Base-by-base conservation (phyloP, 2,888 invertebrate species). In the Pimpla rufipes region DNA sequence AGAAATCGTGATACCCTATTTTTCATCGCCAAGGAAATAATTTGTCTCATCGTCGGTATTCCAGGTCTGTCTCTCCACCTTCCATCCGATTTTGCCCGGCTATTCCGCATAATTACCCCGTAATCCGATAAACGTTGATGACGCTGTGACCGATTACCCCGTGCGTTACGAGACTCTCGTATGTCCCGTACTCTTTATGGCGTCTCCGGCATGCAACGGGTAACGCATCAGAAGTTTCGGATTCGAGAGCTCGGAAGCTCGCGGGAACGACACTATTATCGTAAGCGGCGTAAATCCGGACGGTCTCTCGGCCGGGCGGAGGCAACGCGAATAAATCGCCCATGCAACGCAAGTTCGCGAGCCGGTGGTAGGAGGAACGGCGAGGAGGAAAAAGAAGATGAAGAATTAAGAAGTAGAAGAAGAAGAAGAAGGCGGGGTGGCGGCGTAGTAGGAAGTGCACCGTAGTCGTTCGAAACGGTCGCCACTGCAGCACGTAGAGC, bases 401-500 rank as follows among this genome's bases (percentile, higher is more conserved):
- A 57, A 68, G 85, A 80, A 84, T 29, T 29, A 29, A 29, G 29
- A 16, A 23, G 18, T 16, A 16, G 71, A 40, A 29, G 57, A 18
- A 57, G 52, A 45, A 71, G 79, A 50, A 59, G 64, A 73, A 21
- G 23, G 71, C 47, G 62, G 85, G 78, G 83, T 29, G 83, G 85
- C 85, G 85, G 86, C 85, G 84, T 87, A 88, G 88, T 88, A 79
- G 84, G 83, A 88, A 84, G 85, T 84, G 85, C 81, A 74, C 84
- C 88, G 84, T 83, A 84, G 84, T 59, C 55, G 37, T 71, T 76
- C 35, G 47, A 71, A 66, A 81, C 37, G 55, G 35, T 76, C 55
- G 81, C 42, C 7, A 62, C 75, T 70, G 70, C 62, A 75, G 42
- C 64, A 55, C 68, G 55, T 16, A 45, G 23, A 42, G 47, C 40